These are phyloP conservation scores for Candidula unifasciata DNA, from an alignment of 2,888 invertebrate species.

Conservation along the genomic window DNA sequence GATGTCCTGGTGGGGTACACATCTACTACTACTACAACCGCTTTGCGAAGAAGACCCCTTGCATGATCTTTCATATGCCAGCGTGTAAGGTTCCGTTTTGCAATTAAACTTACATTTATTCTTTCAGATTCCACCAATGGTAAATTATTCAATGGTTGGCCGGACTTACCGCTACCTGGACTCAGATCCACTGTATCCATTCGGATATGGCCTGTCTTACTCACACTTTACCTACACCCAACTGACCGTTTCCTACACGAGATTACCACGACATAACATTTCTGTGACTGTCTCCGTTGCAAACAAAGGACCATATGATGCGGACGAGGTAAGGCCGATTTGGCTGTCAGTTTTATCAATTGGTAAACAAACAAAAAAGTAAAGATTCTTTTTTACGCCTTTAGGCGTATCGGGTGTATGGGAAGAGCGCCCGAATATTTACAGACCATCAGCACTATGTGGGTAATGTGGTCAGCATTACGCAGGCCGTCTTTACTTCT, in stretches of 20 bases:
- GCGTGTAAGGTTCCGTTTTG: neutral
- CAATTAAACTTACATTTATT: neutral
- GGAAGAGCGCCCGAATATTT: too few relatives aligned
- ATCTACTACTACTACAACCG: too few relatives aligned
- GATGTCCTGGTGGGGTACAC: too few relatives aligned
- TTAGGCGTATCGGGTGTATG: too few relatives aligned
- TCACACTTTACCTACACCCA: constrained; percentile 54
- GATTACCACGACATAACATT: constrained; percentile 59
- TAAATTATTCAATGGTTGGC: constrained; percentile 68
- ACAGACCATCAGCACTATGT: too few relatives aligned
- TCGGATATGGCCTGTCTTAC: constrained; percentile 69
- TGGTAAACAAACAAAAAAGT: too few relatives aligned
- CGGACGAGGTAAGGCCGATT: constrained; percentile 69
- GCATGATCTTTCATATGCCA: too few relatives aligned
- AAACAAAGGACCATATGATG: constrained; percentile 67
- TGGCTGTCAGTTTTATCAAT: too few relatives aligned
- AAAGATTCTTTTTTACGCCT: too few relatives aligned
- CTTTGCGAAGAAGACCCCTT: too few relatives aligned
- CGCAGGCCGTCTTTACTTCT: too few relatives aligned
- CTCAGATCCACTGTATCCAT: constrained; percentile 65
- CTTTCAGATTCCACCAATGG: constrained; percentile 62
- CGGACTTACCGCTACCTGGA: constrained; percentile 74
- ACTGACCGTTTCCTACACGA: constrained; percentile 5
- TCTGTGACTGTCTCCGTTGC: constrained; percentile 58
- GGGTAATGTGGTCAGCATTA: too few relatives aligned